Conservation (phyloP, 2,888 invertebrate species). For the Stratiomys singularior region DNA sequence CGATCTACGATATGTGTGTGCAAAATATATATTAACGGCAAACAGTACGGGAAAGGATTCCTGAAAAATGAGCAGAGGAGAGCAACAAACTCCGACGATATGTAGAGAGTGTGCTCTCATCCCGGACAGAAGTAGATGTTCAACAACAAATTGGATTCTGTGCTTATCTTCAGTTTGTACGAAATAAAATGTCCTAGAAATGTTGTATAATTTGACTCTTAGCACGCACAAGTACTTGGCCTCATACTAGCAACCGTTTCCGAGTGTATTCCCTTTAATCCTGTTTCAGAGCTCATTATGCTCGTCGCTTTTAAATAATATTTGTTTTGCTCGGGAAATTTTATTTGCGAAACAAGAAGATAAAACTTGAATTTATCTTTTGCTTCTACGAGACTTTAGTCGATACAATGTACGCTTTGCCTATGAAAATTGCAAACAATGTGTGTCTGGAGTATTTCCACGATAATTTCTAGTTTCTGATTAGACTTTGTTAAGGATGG, state of each 20-base stretch:
- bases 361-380: slow-evolving; percentile 13
- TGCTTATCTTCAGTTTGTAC: not conserved
- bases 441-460: too few species aligned
- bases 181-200: not conserved
- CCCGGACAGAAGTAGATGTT: not conserved
- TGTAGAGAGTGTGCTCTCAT: not conserved
- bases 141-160: not conserved
- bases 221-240: slow-evolving; percentile 37
- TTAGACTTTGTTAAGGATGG: too few species aligned
- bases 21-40: not conserved
- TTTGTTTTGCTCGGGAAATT: slow-evolving; percentile 3
- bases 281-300: not conserved
- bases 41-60: not conserved
- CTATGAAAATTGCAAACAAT: too few species aligned
- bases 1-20: not conserved
- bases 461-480: too few species aligned
- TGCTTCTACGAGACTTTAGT: too few species aligned
- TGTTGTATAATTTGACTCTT: not conserved
- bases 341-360: not conserved
- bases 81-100: not conserved
- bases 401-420: too few species aligned
- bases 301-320: slow-evolving; percentile 19
- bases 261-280: slow-evolving; percentile 8
- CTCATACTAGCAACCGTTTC: slow-evolving; percentile 1
- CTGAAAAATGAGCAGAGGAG: too few species aligned